Evolutionary conservation across 2,113 vertebrate genomes (phyloP).

Genomic region (Etheostoma cragini): DNA sequence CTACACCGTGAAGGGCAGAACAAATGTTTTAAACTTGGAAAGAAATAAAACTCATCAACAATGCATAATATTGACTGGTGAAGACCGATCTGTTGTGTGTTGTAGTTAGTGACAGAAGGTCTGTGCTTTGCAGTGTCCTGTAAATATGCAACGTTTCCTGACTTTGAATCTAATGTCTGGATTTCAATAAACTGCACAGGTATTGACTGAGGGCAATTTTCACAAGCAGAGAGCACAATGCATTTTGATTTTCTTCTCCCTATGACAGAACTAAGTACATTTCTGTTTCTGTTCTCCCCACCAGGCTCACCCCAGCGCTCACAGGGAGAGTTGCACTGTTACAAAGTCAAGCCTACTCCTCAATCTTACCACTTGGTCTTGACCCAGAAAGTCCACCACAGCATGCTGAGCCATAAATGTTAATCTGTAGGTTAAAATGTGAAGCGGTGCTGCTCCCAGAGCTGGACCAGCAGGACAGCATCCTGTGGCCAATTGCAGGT

Average conservation of each 20-base stretch:
- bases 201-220: constrained; percentile 60
- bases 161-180: constrained; percentile 30
- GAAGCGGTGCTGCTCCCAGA: constrained; percentile 61
- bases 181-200: constrained; percentile 29
- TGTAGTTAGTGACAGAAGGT: neutral
- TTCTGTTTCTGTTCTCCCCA: constrained; percentile 53
- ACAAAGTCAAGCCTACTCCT: constrained; percentile 63
- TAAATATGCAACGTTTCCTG: constrained; percentile 46
- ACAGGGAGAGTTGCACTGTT: constrained; percentile 55
- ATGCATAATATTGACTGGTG: neutral
- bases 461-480: constrained; percentile 69
- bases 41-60: constrained; percentile 6
- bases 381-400: constrained; percentile 77
- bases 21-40: neutral
- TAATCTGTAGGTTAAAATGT: constrained; percentile 77
- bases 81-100: neutral
- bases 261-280: constrained; percentile 65
- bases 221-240: constrained; percentile 61
- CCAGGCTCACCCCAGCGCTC: constrained; percentile 42
- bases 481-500: constrained; percentile 71
- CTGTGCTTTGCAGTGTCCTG: constrained; percentile 17
- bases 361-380: constrained; percentile 74
- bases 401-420: constrained; percentile 77
- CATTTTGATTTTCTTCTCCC: constrained; percentile 65
- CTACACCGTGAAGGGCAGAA: neutral